phyloP scores from a whole-genome alignment of 2,797 vertebrate species.

The Sciurus carolinensis region DNA sequence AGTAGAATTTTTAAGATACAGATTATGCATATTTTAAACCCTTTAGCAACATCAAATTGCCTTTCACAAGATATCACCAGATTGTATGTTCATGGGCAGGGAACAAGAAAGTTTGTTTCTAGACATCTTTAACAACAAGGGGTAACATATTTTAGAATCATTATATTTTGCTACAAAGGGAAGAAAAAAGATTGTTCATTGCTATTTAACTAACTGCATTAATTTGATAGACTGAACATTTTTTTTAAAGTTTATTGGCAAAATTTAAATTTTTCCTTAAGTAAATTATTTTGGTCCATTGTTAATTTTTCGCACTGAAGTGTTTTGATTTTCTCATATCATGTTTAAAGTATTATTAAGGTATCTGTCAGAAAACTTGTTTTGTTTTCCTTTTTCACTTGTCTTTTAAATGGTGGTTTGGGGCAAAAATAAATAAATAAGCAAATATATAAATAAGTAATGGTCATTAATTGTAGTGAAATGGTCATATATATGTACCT shows the following conservation, averaged over 20 bases:
- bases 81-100: not conserved
- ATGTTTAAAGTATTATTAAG: slow-evolving; percentile 10
- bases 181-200: not conserved
- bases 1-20: not conserved
- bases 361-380: not conserved
- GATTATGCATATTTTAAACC: not conserved
- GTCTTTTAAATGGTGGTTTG: not conserved
- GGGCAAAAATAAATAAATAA: not conserved
- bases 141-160: not conserved
- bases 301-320: not conserved
- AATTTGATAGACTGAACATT: not conserved
- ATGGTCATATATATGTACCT: not conserved
- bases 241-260: not conserved
- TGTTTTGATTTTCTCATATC: not conserved
- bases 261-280: slow-evolving; percentile 21
- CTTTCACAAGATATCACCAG: slow-evolving; percentile 9
- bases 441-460: too few relatives aligned
- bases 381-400: not conserved
- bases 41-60: not conserved
- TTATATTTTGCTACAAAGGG: slow-evolving; percentile 7
- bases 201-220: not conserved
- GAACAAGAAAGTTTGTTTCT: not conserved
- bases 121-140: slow-evolving; percentile 1
- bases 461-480: not conserved
- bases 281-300: not conserved